Conservation (phyloP, 2,888 invertebrate genomes). For the Drosophila birchii region DNA sequence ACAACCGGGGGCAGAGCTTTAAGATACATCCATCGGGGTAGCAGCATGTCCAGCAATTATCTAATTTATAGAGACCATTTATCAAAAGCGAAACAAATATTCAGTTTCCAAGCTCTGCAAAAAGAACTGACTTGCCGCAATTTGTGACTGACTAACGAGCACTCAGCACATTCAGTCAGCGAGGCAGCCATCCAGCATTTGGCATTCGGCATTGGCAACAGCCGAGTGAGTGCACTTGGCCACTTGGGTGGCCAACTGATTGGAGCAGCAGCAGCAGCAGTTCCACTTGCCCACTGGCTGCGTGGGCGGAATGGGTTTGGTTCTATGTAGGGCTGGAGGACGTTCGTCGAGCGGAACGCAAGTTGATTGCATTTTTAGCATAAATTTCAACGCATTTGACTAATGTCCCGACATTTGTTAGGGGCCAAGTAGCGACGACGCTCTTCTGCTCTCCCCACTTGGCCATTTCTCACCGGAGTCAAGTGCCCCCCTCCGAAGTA, state of each 20-base stretch:
- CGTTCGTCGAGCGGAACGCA: conserved; percentile 65
- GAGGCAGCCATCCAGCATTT: conserved; percentile 48
- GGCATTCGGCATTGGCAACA: conserved; percentile 51
- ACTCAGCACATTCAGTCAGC: conserved; percentile 36
- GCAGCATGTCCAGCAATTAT: conserved; percentile 64
- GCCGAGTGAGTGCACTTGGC: conserved; percentile 59
- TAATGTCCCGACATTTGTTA: conserved; percentile 74
- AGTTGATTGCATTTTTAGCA: conserved; percentile 78
- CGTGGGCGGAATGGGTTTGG: background rate
- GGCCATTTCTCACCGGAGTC: conserved; percentile 56
- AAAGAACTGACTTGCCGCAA: conserved; percentile 39
- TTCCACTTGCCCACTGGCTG: conserved; percentile 7
- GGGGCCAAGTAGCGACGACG: conserved; percentile 41
- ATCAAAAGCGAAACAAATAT: conserved; percentile 74
- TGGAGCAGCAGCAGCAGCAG: conserved; percentile 18
- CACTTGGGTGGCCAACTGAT: conserved; percentile 67
- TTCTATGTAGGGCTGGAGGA: conserved; percentile 23
- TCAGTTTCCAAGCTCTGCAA: conserved; percentile 53
- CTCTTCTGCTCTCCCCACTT: conserved; percentile 26
- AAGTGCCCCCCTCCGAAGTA: conserved; percentile 6
- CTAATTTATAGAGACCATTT: conserved; percentile 73
- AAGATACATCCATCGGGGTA: conserved; percentile 25
- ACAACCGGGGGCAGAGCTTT: conserved; percentile 15
- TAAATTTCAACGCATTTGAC: conserved; percentile 80
- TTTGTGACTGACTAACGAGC: conserved; percentile 58